A percentile compares a stretch with the other conserved stretches of the same genome.
These are phyloP conservation scores for Nibea albiflora DNA, from an alignment of 2,113 vertebrate species.

Conservation along the genomic window DNA sequence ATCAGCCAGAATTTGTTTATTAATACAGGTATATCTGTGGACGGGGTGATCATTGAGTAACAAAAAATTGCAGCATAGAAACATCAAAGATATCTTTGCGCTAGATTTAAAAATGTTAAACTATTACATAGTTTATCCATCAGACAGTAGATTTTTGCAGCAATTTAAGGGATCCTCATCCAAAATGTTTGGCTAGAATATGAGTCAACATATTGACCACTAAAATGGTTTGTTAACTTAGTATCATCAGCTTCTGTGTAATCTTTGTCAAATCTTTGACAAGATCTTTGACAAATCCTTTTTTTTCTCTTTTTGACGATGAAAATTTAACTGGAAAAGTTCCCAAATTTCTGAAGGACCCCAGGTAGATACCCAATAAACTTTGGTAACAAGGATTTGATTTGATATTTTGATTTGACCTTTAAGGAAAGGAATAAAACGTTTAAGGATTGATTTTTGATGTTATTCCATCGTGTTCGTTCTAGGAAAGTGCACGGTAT, in stretches of 20 bases:
- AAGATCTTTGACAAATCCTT: neutral
- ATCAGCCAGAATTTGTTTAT: neutral
- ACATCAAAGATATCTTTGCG: neutral
- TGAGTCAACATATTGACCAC: neutral
- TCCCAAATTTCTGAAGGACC: neutral
- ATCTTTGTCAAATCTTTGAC: neutral
- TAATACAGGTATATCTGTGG: neutral
- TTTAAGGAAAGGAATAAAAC: constrained; percentile 11
- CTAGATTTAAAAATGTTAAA: neutral
- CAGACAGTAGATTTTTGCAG: neutral
- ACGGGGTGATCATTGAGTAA: neutral
- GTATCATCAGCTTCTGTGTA: neutral
- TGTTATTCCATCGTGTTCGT: constrained; percentile 9
- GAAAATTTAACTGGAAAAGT: neutral
- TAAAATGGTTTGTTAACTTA: neutral
- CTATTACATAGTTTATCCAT: neutral
- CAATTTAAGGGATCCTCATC: neutral
- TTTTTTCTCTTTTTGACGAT: neutral
- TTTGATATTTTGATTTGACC: constrained; percentile 8
- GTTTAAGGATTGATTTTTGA: neutral
- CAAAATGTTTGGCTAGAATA: neutral
- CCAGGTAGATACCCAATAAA: neutral
- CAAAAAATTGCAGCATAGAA: neutral
- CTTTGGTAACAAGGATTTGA: neutral
- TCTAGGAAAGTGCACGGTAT: constrained; percentile 2